Conservation (phyloP, 2,113 vertebrate species). For the Rhodinocichla rosea region DNA sequence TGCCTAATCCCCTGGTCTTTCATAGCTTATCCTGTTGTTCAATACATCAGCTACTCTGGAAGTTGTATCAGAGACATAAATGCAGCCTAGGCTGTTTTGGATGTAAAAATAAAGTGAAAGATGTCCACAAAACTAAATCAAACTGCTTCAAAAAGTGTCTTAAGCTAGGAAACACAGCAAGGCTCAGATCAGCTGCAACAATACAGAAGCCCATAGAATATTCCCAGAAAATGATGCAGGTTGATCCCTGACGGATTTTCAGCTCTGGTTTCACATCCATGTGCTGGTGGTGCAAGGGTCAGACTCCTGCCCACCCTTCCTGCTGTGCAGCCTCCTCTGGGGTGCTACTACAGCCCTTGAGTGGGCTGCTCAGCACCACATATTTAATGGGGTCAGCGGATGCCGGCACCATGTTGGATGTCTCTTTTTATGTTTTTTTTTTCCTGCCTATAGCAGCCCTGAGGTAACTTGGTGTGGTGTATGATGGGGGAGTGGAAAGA, state of each 20-base stretch:
- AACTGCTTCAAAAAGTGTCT: background rate
- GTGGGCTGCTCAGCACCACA: accelerated
- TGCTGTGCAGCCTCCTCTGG: background rate
- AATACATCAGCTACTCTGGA: background rate
- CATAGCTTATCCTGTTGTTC: background rate
- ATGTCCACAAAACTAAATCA: background rate
- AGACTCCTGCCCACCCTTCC: background rate
- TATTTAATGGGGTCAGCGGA: background rate
- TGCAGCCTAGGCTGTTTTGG: background rate
- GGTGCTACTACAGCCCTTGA: background rate
- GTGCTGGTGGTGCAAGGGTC: background rate
- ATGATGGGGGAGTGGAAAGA: background rate
- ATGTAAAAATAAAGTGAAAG: background rate
- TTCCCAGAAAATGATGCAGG: background rate
- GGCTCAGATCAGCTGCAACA: accelerated
- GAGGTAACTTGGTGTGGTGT: background rate
- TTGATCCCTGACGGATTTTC: background rate
- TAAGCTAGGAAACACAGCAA: background rate
- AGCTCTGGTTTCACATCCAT: background rate
- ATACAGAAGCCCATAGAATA: background rate
- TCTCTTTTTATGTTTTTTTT: background rate
- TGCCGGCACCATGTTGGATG: background rate
- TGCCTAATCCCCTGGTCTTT: background rate
- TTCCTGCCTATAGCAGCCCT: background rate
- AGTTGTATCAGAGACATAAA: background rate